Conservation (phyloP, 2,888 invertebrate species). For the Ennomos quercinarius region DNA sequence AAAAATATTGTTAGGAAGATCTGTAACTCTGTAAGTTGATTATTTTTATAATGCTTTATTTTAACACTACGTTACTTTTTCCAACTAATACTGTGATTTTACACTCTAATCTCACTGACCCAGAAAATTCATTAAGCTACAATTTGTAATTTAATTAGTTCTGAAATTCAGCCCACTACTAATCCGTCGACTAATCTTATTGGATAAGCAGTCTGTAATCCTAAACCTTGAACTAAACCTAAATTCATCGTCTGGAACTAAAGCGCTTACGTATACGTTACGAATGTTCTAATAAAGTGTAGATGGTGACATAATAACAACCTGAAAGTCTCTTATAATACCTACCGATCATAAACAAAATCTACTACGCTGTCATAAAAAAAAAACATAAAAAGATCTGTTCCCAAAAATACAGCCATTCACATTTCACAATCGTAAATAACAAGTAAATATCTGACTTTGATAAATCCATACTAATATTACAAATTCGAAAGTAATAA, state of each 20-base stretch:
- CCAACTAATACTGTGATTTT: neutral
- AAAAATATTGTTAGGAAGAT: slow-evolving; percentile 42
- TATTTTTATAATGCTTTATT: slow-evolving; percentile 2
- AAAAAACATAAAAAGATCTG: neutral
- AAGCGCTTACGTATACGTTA: no score
- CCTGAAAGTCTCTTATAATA: neutral
- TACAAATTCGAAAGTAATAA: no score
- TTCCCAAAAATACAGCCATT: slow-evolving; percentile 12
- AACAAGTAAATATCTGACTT: slow-evolving; percentile 1
- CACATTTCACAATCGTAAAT: slow-evolving; percentile 25
- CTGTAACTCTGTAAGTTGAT: slow-evolving; percentile 41
- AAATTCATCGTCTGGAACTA: neutral
- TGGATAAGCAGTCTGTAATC: slow-evolving; percentile 5
- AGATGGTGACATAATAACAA: neutral
- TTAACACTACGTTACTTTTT: no score
- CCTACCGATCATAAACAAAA: slow-evolving; percentile 8
- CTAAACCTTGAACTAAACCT: slow-evolving; percentile 3
- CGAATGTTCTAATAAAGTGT: no score
- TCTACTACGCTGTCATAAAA: slow-evolving; percentile 4
- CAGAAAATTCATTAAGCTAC: neutral
- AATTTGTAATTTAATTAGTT: slow-evolving; percentile 9
- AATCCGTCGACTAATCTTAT: slow-evolving; percentile 1
- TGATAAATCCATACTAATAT: no score
- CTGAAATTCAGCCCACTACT: neutral
- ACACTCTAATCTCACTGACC: neutral